phyloP scores from a whole-genome alignment of 2,113 vertebrate species.

The Willisornis vidua region DNA sequence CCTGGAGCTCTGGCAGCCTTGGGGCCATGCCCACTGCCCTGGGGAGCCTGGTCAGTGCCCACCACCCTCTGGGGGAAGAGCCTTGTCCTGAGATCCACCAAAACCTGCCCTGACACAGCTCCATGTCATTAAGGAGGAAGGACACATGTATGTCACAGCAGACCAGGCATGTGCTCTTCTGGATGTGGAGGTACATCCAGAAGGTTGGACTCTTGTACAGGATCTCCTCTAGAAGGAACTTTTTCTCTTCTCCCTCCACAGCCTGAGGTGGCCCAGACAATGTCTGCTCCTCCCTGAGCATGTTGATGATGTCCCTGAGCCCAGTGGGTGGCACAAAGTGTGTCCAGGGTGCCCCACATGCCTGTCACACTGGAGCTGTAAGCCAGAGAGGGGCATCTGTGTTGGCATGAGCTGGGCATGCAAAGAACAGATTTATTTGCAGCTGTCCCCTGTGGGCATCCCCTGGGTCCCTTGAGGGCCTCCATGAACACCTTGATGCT shows the following conservation, averaged over 20 bases:
- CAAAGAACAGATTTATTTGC: not conserved
- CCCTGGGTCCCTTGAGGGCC: not conserved
- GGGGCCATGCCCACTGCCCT: fast-evolving
- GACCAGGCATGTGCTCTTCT: not conserved
- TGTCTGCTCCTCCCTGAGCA: not conserved
- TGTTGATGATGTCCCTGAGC: not conserved
- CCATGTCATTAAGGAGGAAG: not conserved
- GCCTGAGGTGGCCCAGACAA: not conserved
- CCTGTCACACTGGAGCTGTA: not conserved
- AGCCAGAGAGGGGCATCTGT: not conserved
- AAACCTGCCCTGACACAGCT: not conserved
- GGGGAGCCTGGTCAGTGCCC: no score
- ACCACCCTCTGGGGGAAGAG: no score
- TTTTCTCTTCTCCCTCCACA: not conserved
- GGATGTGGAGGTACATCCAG: not conserved
- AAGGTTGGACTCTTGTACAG: not conserved
- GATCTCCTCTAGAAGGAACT: not conserved
- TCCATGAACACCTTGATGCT: not conserved
- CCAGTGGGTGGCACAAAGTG: not conserved
- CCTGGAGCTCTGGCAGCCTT: not conserved
- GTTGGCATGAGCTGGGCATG: not conserved
- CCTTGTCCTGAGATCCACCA: no score
- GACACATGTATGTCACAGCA: not conserved
- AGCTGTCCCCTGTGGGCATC: not conserved
- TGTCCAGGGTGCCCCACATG: fast-evolving